Conservation (phyloP, 1,140 invertebrate species). For the Tyrophagus putrescentiae region DNA sequence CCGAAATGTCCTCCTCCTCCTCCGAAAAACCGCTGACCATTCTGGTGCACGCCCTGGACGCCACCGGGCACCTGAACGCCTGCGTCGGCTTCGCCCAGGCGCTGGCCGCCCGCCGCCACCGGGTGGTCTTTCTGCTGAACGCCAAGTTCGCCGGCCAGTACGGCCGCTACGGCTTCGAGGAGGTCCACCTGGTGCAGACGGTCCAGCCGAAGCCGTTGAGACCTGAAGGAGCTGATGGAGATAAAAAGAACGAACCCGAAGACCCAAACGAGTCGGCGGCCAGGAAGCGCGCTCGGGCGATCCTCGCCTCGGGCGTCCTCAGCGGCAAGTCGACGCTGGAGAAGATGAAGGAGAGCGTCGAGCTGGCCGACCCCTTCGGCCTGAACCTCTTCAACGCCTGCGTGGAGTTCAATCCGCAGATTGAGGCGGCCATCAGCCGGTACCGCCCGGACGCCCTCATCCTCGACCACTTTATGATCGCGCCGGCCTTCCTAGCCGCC, state of each 20-base stretch:
- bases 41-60: constrained; percentile 1
- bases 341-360: no score
- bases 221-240: background rate
- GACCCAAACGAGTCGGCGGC: background rate
- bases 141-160: background rate
- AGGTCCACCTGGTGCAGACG: background rate
- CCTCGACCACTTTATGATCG: background rate
- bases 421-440: background rate
- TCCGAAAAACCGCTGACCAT: constrained; percentile 14
- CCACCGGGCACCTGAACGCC: constrained; percentile 8
- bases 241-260: background rate
- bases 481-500: background rate
- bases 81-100: constrained; percentile 11
- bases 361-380: no score
- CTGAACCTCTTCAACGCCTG: background rate
- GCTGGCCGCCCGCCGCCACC: background rate
- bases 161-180: constrained; percentile 1
- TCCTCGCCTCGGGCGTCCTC: background rate
- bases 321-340: background rate
- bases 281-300: background rate
- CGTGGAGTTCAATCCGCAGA: background rate
- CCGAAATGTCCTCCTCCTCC: no score
- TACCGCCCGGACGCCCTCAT: background rate
- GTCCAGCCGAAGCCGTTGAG: no score
- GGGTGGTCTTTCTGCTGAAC: constrained; percentile 7